Percentiles rank a stretch among this genome's conserved stretches.
phyloP scores from a whole-genome alignment of 1,140 invertebrate genomes.

The Holcopasites calliopsidis region DNA sequence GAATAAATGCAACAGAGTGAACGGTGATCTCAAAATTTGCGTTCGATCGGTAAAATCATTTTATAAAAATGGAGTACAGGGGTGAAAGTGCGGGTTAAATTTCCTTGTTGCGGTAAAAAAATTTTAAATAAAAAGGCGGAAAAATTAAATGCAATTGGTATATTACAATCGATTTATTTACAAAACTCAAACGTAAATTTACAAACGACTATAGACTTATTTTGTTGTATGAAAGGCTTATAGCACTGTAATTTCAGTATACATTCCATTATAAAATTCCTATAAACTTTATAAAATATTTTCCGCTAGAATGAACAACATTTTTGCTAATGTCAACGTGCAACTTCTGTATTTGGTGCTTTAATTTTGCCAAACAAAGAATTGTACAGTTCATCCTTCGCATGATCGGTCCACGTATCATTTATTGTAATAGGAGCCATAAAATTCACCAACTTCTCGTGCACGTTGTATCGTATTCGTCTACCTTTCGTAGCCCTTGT shows the following conservation, averaged over 20 bases:
- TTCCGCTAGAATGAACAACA: not conserved
- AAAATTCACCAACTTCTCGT: constrained; percentile 95
- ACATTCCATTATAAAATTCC: not conserved
- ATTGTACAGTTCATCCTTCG: constrained; percentile 89
- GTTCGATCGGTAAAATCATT: too few relatives aligned
- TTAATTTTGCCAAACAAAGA: constrained; percentile 89
- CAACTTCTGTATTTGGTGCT: constrained; percentile 20
- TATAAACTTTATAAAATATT: constrained; percentile 12
- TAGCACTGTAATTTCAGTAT: too few relatives aligned
- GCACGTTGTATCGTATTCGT: constrained; percentile 93
- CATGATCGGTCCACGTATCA: constrained; percentile 86
- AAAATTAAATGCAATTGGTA: not conserved
- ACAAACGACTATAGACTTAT: not conserved
- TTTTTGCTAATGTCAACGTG: constrained; percentile 11
- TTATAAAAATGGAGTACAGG: too few relatives aligned
- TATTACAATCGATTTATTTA: not conserved
- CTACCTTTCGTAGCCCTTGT: constrained; percentile 95
- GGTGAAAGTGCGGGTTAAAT: too few relatives aligned
- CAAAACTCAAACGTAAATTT: not conserved
- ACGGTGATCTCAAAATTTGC: not conserved
- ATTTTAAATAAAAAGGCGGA: too few relatives aligned
- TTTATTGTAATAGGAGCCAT: constrained; percentile 90
- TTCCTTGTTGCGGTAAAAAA: too few relatives aligned
- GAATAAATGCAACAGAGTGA: not conserved
- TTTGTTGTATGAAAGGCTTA: too few relatives aligned